Percentiles rank a stretch among this genome's conserved stretches.
Evolutionary conservation across 2,888 invertebrate genomes (phyloP).

Genomic region (Trachelus stipa): DNA sequence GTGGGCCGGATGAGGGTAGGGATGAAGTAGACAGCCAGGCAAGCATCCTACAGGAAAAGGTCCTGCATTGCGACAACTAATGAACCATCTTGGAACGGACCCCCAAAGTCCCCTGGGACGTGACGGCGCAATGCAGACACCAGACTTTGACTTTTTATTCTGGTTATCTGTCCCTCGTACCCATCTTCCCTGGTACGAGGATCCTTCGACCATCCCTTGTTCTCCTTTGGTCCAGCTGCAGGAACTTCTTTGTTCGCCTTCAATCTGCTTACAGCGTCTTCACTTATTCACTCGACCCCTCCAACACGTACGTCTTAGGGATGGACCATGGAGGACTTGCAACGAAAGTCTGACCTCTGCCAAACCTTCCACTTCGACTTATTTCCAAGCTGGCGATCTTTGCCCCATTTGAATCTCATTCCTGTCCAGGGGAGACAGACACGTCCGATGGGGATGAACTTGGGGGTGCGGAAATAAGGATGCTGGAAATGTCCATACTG

Average conservation of each 20-base stretch:
- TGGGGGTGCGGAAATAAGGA: too few relatives aligned
- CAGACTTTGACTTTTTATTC: constrained; percentile 35
- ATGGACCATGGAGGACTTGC: too few relatives aligned
- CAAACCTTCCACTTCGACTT: not conserved
- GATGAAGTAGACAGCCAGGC: constrained; percentile 10
- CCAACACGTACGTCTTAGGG: not conserved
- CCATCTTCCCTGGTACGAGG: not conserved
- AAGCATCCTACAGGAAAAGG: constrained; percentile 35
- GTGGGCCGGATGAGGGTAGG: constrained; percentile 17
- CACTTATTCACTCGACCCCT: not conserved
- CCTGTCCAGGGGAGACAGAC: not conserved
- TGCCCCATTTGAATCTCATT: not conserved
- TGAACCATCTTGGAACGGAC: constrained; percentile 64
- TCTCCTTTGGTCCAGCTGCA: too few relatives aligned
- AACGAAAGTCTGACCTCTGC: not conserved
- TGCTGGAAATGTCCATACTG: too few relatives aligned
- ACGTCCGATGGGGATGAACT: too few relatives aligned
- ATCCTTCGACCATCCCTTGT: too few relatives aligned
- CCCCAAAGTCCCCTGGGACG: constrained; percentile 61
- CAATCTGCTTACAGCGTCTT: not conserved
- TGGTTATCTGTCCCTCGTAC: constrained; percentile 15
- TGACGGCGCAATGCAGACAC: constrained; percentile 66
- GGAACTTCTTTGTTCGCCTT: too few relatives aligned
- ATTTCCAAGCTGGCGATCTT: too few relatives aligned
- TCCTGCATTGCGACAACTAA: constrained; percentile 67